These are phyloP conservation scores for Ornithoptera priamus DNA, from an alignment of 2,888 invertebrate species.

Conservation along the genomic window DNA sequence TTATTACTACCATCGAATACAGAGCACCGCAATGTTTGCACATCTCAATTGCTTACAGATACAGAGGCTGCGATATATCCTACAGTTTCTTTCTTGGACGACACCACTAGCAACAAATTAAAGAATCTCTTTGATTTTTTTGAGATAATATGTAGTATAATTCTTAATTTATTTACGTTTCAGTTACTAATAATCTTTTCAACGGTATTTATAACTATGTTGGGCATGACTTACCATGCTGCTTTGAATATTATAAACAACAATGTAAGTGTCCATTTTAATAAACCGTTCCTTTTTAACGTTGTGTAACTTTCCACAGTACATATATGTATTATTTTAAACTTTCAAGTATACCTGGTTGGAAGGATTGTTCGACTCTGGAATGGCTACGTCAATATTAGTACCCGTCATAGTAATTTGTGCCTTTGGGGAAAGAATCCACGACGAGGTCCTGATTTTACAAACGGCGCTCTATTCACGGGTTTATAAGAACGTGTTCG, in stretches of 20 bases:
- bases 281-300: not conserved
- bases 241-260: conserved; percentile 45
- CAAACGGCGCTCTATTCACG: conserved; percentile 30
- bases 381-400: not conserved
- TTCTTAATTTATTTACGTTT: conserved; percentile 34
- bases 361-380: not conserved
- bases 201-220: conserved; percentile 45
- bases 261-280: conserved; percentile 41
- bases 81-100: no score
- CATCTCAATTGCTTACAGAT: no score
- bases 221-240: conserved; percentile 45
- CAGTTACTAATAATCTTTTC: conserved; percentile 55
- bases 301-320: not conserved
- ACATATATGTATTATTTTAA: not conserved
- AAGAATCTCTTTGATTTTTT: not conserved
- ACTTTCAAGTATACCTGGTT: conserved; percentile 5
- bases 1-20: no score
- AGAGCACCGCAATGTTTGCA: no score
- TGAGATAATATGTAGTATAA: not conserved
- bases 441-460: conserved; percentile 31
- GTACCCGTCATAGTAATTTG: conserved; percentile 11
- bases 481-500: conserved; percentile 32
- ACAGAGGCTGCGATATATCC: no score
- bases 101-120: no score
- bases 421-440: conserved; percentile 24